These are phyloP conservation scores for Otocyon megalotis DNA, from an alignment of 2,113 vertebrate species.

Conservation along the genomic window DNA sequence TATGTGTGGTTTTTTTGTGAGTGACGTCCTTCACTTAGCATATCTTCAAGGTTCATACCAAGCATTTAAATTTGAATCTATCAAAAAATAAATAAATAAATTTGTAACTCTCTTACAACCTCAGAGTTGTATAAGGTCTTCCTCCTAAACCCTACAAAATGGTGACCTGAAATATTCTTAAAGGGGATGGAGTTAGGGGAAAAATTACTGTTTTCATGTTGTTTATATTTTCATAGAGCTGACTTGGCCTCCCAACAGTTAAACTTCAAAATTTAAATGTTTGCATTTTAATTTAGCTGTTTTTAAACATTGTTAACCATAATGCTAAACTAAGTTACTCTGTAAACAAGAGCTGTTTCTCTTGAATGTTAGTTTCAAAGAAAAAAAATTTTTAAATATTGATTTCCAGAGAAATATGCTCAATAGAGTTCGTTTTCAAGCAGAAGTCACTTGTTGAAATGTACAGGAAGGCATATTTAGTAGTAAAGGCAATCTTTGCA, in stretches of 20 bases:
- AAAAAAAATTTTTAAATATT: slow-evolving; percentile 81
- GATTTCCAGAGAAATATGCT: slow-evolving; percentile 83
- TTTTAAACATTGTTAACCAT: slow-evolving; percentile 83
- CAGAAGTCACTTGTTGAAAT: slow-evolving; percentile 82
- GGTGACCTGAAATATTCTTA: not conserved
- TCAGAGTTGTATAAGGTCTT: not conserved
- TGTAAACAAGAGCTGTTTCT: slow-evolving; percentile 78
- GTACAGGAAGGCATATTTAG: slow-evolving; percentile 77
- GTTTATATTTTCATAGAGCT: not conserved
- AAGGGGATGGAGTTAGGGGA: not conserved
- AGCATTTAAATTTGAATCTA: not conserved
- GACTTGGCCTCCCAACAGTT: slow-evolving; percentile 68
- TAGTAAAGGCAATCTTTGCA: slow-evolving; percentile 82
- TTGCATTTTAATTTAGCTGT: slow-evolving; percentile 82
- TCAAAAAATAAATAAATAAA: not conserved
- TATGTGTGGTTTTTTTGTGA: not conserved
- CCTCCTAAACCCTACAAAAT: not conserved
- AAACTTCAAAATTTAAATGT: slow-evolving; percentile 83
- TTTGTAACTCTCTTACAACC: not conserved
- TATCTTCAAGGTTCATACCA: not conserved
- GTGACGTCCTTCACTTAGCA: not conserved
- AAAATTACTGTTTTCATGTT: not conserved
- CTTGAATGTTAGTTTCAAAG: slow-evolving; percentile 80
- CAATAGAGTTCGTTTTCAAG: slow-evolving; percentile 80
- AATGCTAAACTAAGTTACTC: slow-evolving; percentile 82